These are phyloP conservation scores for Himalopsyche anomala DNA, from an alignment of 2,888 invertebrate species.

Conservation along the genomic window DNA sequence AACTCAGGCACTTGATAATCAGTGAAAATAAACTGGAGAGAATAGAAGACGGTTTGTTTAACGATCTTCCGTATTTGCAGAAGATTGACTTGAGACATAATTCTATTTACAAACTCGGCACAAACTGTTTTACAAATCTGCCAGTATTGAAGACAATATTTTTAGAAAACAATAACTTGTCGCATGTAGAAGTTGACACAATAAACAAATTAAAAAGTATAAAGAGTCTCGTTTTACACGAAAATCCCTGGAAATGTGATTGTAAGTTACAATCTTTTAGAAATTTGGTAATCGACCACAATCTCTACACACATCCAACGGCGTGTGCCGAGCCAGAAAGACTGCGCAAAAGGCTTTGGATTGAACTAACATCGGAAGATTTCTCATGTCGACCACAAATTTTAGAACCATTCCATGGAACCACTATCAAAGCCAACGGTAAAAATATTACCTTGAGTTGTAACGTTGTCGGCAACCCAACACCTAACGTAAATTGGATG, in stretches of 20 bases:
- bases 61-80: conserved; percentile 83
- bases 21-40: conserved; percentile 86
- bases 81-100: conserved; percentile 88
- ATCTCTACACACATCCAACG: conserved; percentile 86
- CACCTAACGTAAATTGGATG: conserved; percentile 86
- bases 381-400: conserved; percentile 91
- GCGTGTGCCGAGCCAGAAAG: conserved; percentile 83
- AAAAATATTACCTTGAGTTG: conserved; percentile 85
- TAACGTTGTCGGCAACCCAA: conserved; percentile 85
- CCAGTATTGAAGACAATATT: conserved; percentile 82
- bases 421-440: conserved; percentile 79
- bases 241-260: conserved; percentile 93
- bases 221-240: conserved; percentile 84
- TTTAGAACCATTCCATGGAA: conserved; percentile 78
- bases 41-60: conserved; percentile 86
- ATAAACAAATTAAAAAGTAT: conserved; percentile 82
- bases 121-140: conserved; percentile 83
- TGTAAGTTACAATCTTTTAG: conserved; percentile 88
- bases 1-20: conserved; percentile 83
- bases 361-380: conserved; percentile 81
- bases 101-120: conserved; percentile 81
- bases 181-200: conserved; percentile 80
- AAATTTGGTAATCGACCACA: conserved; percentile 84
- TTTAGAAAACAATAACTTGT: conserved; percentile 85
- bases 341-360: conserved; percentile 85